Evolutionary conservation across 1,140 invertebrate species (phyloP).

Genomic region (Cyclargus thomasi): DNA sequence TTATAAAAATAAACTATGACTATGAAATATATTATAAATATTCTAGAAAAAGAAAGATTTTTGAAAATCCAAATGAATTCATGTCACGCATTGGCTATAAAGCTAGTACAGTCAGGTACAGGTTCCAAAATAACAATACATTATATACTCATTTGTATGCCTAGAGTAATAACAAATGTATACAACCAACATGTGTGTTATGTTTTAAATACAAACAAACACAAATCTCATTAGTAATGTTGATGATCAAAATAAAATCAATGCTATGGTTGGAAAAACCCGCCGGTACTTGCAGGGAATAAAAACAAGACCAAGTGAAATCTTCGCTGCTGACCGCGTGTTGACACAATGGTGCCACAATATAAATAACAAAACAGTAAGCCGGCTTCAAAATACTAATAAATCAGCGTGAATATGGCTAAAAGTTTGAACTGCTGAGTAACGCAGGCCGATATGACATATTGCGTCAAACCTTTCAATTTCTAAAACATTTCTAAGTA

Average conservation of each 20-base stretch:
- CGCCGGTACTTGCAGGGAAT: conserved; percentile 23
- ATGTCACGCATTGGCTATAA: background rate
- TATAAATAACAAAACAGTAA: too few species aligned
- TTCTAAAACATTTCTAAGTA: too few species aligned
- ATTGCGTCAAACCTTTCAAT: too few species aligned
- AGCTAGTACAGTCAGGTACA: background rate
- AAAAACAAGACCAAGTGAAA: conserved; percentile 36
- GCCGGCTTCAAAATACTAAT: too few species aligned
- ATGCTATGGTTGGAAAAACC: conserved; percentile 29
- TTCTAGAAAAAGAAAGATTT: background rate
- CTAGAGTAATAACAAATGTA: background rate
- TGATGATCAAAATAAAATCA: conserved; percentile 17
- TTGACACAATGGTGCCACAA: conserved; percentile 35
- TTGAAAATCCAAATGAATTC: too few species aligned
- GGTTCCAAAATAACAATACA: too few species aligned
- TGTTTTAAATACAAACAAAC: background rate
- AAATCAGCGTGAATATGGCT: too few species aligned
- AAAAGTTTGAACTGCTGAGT: too few species aligned
- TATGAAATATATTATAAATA: background rate
- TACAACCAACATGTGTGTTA: background rate
- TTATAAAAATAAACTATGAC: background rate
- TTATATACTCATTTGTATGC: background rate
- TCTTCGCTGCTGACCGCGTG: conserved; percentile 40
- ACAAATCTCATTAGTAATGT: conserved; percentile 16
- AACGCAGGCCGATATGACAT: too few species aligned